phyloP scores from a whole-genome alignment of 2,888 invertebrate species.

The Drosophila borborema region DNA sequence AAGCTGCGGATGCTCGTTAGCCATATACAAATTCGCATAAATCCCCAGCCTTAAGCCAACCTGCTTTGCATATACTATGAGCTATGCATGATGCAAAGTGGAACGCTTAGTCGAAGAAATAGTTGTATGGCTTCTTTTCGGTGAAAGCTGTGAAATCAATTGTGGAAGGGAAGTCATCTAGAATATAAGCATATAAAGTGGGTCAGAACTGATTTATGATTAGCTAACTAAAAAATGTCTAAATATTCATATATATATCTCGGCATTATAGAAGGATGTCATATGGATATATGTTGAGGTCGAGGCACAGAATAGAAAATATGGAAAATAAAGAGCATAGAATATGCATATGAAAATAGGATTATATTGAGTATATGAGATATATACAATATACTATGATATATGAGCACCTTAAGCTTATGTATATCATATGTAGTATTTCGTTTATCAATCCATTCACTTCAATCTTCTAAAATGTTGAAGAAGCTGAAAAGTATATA shows the following conservation, averaged over 20 bases:
- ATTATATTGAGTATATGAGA: too few relatives aligned
- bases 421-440: too few relatives aligned
- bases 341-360: too few relatives aligned
- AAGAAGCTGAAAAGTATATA: too few relatives aligned
- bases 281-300: not conserved
- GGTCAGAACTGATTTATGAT: not conserved
- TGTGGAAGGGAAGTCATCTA: not conserved
- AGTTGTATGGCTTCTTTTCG: conserved; percentile 1
- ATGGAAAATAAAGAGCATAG: not conserved
- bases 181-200: not conserved
- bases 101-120: not conserved
- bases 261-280: not conserved
- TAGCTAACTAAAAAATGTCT: not conserved
- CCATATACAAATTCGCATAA: conserved; percentile 39
- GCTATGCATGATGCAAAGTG: not conserved
- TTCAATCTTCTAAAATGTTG: too few relatives aligned
- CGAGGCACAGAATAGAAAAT: not conserved
- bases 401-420: too few relatives aligned
- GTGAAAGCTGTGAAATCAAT: conserved; percentile 17
- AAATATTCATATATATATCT: not conserved
- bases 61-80: conserved; percentile 11
- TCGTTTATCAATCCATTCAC: too few relatives aligned
- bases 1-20: conserved; percentile 51
- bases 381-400: too few relatives aligned
- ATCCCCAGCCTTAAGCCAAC: conserved; percentile 17